Percentiles rank a stretch among this genome's conserved stretches.
These are phyloP conservation scores for Chauna torquata DNA, from an alignment of 2,113 vertebrate genomes.

Conservation along the genomic window DNA sequence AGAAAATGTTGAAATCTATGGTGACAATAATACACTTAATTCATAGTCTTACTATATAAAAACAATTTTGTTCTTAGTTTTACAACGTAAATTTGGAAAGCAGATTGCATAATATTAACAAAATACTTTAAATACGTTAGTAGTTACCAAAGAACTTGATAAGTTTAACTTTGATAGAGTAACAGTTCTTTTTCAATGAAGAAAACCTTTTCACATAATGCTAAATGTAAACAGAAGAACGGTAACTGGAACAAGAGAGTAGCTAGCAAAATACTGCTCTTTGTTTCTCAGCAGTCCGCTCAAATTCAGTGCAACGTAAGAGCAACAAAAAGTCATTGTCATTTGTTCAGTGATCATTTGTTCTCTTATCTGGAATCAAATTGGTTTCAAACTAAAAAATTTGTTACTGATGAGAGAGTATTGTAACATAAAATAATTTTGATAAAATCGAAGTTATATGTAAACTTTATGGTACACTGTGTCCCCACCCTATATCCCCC, in stretches of 20 bases:
- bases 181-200: neutral
- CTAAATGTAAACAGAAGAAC: neutral
- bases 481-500: rapidly evolving
- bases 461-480: neutral
- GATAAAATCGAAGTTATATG: neutral
- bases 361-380: neutral
- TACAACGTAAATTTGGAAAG: neutral
- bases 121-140: neutral
- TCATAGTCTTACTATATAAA: neutral
- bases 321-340: neutral
- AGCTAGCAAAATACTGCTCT: neutral
- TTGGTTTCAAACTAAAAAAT: neutral
- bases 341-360: slow-evolving; percentile 6
- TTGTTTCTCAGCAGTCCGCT: slow-evolving; percentile 1
- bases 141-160: neutral
- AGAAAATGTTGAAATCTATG: neutral
- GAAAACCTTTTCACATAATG: neutral
- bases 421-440: neutral
- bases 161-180: neutral
- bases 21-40: neutral
- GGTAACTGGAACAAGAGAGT: neutral
- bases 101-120: neutral
- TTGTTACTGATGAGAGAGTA: neutral
- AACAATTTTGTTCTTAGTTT: neutral
- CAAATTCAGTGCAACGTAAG: neutral